These are phyloP conservation scores for Brenthis hecate DNA, from an alignment of 2,888 invertebrate species.

Conservation along the genomic window DNA sequence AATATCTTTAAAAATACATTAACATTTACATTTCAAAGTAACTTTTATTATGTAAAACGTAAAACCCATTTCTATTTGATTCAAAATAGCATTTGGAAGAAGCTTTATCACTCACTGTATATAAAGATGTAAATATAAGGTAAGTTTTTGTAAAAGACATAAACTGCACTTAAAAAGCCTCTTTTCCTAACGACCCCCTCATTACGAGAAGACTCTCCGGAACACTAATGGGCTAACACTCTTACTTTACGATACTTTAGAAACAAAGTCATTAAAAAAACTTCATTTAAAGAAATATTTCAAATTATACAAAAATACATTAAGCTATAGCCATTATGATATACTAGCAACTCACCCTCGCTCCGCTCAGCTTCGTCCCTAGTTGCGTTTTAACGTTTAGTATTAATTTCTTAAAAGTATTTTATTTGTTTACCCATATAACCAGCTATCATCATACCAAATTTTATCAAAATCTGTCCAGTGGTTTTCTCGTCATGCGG, in stretches of 20 bases:
- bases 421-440: no score
- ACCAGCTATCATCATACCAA: no score
- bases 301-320: not conserved
- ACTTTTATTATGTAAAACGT: no score
- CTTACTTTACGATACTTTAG: conserved; percentile 36
- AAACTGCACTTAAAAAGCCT: conserved; percentile 33
- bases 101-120: not conserved
- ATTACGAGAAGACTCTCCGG: conserved; percentile 29
- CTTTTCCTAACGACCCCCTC: conserved; percentile 33
- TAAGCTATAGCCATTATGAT: not conserved
- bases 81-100: not conserved
- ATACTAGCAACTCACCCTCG: no score
- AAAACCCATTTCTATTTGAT: no score
- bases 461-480: no score
- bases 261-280: conserved; percentile 34
- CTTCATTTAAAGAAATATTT: conserved; percentile 5
- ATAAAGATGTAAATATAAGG: conserved; percentile 26
- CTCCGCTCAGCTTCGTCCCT: no score
- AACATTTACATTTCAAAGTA: no score
- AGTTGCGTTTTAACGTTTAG: no score
- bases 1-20: no score
- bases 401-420: no score
- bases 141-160: conserved; percentile 30
- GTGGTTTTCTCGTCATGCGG: no score
- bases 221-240: conserved; percentile 36